phyloP scores from a whole-genome alignment of 2,113 vertebrate species.

The Oreochromis spilurus region DNA sequence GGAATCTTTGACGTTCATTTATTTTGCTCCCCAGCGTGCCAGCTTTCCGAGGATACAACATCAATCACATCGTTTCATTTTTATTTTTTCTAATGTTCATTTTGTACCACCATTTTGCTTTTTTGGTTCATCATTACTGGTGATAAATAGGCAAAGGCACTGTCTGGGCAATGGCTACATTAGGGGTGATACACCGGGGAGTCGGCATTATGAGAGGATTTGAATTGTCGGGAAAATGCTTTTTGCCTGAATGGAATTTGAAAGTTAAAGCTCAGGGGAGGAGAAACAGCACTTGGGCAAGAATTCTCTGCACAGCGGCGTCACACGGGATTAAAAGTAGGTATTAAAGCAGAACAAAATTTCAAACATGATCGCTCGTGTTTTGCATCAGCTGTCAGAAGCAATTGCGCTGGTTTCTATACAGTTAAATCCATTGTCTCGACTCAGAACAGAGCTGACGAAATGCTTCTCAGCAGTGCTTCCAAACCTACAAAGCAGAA shows the following conservation, averaged over 20 bases:
- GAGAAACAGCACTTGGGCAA: not conserved
- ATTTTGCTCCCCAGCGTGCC: conserved; percentile 32
- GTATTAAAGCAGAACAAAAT: conserved; percentile 1
- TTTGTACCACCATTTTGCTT: conserved; percentile 45
- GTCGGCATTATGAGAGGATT: conserved; percentile 17
- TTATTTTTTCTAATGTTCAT: conserved; percentile 28
- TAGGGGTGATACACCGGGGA: conserved; percentile 11
- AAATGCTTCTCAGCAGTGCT: not conserved
- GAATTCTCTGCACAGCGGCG: not conserved
- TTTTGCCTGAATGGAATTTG: conserved; percentile 3
- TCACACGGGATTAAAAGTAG: conserved; percentile 11
- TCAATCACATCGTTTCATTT: conserved; percentile 43
- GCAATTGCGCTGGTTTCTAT: not conserved
- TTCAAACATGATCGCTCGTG: conserved; percentile 6
- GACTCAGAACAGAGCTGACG: not conserved
- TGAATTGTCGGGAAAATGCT: conserved; percentile 11
- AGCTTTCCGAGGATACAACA: conserved; percentile 19
- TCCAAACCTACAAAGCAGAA: not conserved
- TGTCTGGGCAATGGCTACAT: conserved; percentile 38
- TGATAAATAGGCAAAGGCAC: conserved; percentile 48
- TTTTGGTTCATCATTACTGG: conserved; percentile 32
- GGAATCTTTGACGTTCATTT: conserved; percentile 50
- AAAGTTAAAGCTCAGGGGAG: conserved; percentile 31
- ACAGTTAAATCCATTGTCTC: not conserved
- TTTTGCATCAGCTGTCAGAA: conserved; percentile 43